These are phyloP conservation scores for Leucopsar rothschildi DNA, from an alignment of 2,113 vertebrate species.

Conservation along the genomic window DNA sequence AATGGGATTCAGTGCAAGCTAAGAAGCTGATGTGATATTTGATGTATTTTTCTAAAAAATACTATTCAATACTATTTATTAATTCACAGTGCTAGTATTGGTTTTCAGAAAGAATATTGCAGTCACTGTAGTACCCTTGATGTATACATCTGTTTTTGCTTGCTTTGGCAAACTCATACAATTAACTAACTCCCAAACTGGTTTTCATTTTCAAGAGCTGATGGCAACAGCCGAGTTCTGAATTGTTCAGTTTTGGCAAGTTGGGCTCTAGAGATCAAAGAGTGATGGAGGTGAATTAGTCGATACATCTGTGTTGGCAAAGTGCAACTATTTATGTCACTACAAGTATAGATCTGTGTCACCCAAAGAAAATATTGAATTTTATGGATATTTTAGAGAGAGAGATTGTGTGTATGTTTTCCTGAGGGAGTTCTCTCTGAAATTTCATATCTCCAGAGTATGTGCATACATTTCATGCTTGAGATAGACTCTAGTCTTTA, in stretches of 20 bases:
- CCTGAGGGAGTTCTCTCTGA: background rate
- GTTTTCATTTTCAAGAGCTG: constrained; percentile 57
- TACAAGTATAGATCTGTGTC: constrained; percentile 66
- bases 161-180: background rate
- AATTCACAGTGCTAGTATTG: background rate
- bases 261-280: constrained; percentile 56
- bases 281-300: constrained; percentile 60
- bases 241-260: constrained; percentile 57
- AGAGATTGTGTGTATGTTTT: constrained; percentile 37
- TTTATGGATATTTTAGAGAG: constrained; percentile 59
- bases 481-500: constrained; percentile 33
- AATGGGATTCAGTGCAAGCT: background rate
- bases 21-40: background rate
- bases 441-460: background rate
- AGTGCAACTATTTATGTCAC: constrained; percentile 60
- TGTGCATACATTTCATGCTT: constrained; percentile 31
- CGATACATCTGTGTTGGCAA: constrained; percentile 66
- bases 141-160: constrained; percentile 34
- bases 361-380: constrained; percentile 66
- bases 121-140: constrained; percentile 6
- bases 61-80: background rate
- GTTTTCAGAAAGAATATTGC: constrained; percentile 13
- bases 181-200: constrained; percentile 43
- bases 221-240: background rate
- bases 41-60: constrained; percentile 9